Evolutionary conservation across 1,140 invertebrate genomes (phyloP), one percentile per base, ranked within the genome.

Genomic region (Bombus waltoni): DNA sequence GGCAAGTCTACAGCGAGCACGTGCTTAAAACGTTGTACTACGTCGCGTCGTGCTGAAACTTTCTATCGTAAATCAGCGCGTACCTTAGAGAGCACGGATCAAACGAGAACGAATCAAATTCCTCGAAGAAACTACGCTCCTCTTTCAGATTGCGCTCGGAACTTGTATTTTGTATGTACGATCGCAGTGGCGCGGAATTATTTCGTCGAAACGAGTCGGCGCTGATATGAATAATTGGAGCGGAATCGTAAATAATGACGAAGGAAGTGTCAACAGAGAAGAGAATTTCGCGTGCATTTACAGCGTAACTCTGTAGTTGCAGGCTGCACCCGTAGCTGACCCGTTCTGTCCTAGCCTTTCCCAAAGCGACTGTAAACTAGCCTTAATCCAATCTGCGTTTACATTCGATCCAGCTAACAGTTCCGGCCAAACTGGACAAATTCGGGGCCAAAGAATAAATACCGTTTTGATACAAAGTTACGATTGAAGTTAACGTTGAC

Each of bases 41-140:
- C 82, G 78, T 81, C 38, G 38, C 18, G 75, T 9, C 59, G 65
- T 66, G 65, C 65, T 35, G 77, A 53, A 78, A 87, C 88, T 90
- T 88, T 88, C 82, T 85, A 88, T 70, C 81, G 72, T 85, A 85
- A 90, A 87, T 90, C 88, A 89, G 71, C 42, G n/a, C 62, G 75
- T 59, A 66, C 40, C 74, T 66, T 9, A 53, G 28, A 75, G 42
- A n/a, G 44, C 53, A 77, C 53, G 35, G 53, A 77, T 77, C 35
- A 28, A 40, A 40, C 40, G 15, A n/a, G 81, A 76, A 76, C 42
- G 35, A 73, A 47, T 83, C 72, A 83, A 65, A 40, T 76, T 38
- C n/a, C 25, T 47, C 42, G 38, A 73, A 35, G 53, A 73, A 53
- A 6, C 66, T 53, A 32, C 80, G 6, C 15, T n/a, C n/a, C 25